Conservation (phyloP, 2,113 vertebrate species). For the Eubucco bourcierii region DNA sequence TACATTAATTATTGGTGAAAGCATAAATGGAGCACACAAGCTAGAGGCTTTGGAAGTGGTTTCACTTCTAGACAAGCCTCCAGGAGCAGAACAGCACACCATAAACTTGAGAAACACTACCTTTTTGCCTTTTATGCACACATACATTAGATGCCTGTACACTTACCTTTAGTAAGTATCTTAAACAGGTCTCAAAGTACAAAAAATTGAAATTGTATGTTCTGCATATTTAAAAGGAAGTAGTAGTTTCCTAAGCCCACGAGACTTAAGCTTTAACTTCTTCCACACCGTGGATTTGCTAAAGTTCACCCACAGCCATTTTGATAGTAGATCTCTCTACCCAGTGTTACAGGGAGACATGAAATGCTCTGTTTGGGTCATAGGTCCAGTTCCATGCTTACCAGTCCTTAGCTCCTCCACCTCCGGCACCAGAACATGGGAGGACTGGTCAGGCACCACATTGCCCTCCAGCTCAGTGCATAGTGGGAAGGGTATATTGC, state of each 20-base stretch:
- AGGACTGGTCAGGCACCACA: neutral
- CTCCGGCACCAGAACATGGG: neutral
- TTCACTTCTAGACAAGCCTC: neutral
- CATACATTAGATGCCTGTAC: neutral
- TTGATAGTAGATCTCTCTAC: neutral
- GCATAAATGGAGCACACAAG: neutral
- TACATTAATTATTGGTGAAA: neutral
- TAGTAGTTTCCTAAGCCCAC: neutral
- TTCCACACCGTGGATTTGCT: neutral
- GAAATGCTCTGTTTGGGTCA: neutral
- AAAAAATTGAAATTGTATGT: neutral
- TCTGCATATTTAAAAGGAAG: neutral
- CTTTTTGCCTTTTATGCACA: neutral
- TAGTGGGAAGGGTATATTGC: neutral
- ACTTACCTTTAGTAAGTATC: neutral
- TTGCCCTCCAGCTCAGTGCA: neutral
- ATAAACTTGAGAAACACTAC: neutral
- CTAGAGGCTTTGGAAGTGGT: neutral
- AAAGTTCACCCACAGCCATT: neutral
- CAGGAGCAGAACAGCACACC: neutral
- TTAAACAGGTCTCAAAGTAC: neutral
- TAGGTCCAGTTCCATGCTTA: accelerated
- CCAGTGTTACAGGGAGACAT: neutral
- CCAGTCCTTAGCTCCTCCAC: neutral
- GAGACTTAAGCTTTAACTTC: neutral